These are phyloP conservation scores for Archaeoteleia sp. DNA, from an alignment of 2,888 invertebrate genomes.

Conservation along the genomic window DNA sequence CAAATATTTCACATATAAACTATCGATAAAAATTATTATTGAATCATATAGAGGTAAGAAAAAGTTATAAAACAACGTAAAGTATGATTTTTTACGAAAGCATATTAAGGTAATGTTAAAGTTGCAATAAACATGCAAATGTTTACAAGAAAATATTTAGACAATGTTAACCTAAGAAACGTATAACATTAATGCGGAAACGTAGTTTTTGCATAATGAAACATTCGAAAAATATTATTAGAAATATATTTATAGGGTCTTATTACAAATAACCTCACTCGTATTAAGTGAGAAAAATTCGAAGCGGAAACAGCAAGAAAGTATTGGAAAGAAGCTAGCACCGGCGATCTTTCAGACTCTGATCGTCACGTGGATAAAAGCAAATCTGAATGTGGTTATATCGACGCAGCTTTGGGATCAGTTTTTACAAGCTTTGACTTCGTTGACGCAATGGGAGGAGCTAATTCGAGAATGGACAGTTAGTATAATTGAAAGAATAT, in stretches of 20 bases:
- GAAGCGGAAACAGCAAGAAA: slow-evolving; percentile 83
- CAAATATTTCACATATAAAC: no score
- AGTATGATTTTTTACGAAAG: no score
- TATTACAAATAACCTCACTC: slow-evolving; percentile 93
- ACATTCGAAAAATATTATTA: no score
- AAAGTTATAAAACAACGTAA: no score
- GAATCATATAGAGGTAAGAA: no score
- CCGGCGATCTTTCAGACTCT: slow-evolving; percentile 93
- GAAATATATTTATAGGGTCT: slow-evolving; percentile 76
- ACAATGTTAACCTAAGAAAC: no score
- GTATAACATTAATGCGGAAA: no score
- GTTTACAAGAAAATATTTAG: no score
- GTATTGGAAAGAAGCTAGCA: slow-evolving; percentile 85
- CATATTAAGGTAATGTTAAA: no score
- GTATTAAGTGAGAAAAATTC: slow-evolving; percentile 88
- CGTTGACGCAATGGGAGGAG: slow-evolving; percentile 95
- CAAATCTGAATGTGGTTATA: slow-evolving; percentile 94
- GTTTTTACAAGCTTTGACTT: slow-evolving; percentile 89
- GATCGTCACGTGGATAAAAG: slow-evolving; percentile 98
- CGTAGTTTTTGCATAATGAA: no score
- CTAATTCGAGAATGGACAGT: slow-evolving; percentile 97
- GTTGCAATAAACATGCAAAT: no score
- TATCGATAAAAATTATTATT: no score
- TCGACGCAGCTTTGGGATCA: slow-evolving; percentile 94
- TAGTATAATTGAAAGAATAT: slow-evolving; percentile 72